Percentiles rank a stretch among this genome's conserved stretches.
Conservation (phyloP, 2,888 invertebrate species). For the Orthonychiurus folsomi region DNA sequence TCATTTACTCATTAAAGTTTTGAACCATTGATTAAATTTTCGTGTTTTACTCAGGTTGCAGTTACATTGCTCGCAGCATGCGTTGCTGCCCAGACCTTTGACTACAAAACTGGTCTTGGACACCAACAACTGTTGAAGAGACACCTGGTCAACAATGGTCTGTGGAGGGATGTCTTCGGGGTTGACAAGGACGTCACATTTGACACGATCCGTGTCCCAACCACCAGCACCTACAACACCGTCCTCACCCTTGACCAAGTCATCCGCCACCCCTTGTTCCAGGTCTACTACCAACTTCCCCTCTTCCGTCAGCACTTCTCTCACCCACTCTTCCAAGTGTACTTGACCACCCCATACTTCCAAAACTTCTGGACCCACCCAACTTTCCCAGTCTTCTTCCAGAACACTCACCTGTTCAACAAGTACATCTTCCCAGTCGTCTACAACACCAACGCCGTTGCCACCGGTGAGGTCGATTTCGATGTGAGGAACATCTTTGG, state of each 20-base stretch:
- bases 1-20: background rate
- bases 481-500: background rate
- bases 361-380: conserved; percentile 22
- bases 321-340: conserved; percentile 19
- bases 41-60: conserved; percentile 2
- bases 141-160: background rate
- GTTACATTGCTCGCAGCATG: conserved; percentile 6
- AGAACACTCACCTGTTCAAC: conserved; percentile 20
- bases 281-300: conserved; percentile 16
- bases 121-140: background rate
- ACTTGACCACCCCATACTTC: conserved; percentile 18
- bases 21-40: background rate
- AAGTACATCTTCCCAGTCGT: conserved; percentile 23
- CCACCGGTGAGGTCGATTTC: background rate
- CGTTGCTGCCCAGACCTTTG: conserved; percentile 9
- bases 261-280: conserved; percentile 18
- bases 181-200: background rate
- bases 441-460: conserved; percentile 1
- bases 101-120: background rate
- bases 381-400: conserved; percentile 20
- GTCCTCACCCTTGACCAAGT: conserved; percentile 6
- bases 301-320: conserved; percentile 18
- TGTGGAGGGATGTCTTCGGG: background rate
- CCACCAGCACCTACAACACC: background rate
- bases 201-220: background rate